These are phyloP conservation scores for Coluber constrictor DNA, from an alignment of 2,797 vertebrate genomes.

Conservation along the genomic window DNA sequence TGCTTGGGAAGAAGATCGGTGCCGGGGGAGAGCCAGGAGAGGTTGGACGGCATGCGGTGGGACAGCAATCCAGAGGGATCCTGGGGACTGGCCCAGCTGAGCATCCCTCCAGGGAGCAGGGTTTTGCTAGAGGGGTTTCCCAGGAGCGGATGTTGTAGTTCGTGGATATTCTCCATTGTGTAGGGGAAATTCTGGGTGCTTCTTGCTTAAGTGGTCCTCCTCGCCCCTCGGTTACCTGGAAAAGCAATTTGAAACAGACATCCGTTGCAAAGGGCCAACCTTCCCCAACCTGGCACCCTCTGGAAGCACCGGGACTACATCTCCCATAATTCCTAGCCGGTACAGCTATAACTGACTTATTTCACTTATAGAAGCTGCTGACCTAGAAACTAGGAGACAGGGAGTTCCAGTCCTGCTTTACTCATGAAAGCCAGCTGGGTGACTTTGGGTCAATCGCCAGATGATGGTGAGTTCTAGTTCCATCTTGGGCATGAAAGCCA, in stretches of 20 bases:
- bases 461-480: neutral
- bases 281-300: neutral
- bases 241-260: neutral
- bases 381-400: neutral
- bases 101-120: neutral
- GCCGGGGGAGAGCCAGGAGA: slow-evolving; percentile 65
- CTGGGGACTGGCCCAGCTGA: neutral
- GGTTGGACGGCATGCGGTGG: slow-evolving; percentile 56
- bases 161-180: slow-evolving; percentile 78
- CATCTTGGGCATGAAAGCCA: fast-evolving
- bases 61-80: slow-evolving; percentile 1
- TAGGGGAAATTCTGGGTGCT: neutral
- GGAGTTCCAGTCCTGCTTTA: neutral
- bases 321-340: neutral
- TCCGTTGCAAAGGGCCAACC: neutral
- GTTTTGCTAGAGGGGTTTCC: slow-evolving; percentile 35
- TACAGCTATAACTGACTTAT: neutral
- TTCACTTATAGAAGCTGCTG: neutral
- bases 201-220: no score
- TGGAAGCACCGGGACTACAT: neutral
- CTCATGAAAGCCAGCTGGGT: neutral
- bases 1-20: slow-evolving; percentile 63
- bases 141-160: slow-evolving; percentile 83
- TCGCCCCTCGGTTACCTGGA: neutral
- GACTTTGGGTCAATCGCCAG: neutral